Base-by-base conservation (phyloP, 2,888 invertebrate species). In the Tetranychus truncatus region DNA sequence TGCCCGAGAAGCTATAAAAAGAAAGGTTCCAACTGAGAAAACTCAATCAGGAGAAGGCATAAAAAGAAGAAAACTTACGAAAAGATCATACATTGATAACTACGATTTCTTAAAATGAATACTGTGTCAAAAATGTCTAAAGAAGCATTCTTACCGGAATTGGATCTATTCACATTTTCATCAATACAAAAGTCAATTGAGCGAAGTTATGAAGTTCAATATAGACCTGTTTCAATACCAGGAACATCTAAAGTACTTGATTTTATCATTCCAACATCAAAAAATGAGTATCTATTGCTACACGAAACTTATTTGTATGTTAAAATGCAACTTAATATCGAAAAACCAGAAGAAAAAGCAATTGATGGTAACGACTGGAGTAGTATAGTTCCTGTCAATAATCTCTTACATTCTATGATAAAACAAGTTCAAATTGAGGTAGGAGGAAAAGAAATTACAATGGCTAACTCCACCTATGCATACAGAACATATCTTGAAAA, bases 251-350 rank as follows among this genome's bases (percentile, higher is more conserved):
- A 11, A 15, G 8, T 65, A 55, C 66, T 74, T 34, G 65, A 74
- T 1, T 74, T 74, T 21, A 18, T n/a, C 18, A 34, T 74, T 11
- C 15, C 44, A 18, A 7, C 74, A 8, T 34, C 45, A 9, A 15
- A 45, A 6, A 20, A 74, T 67, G 74, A 74, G 21, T 74, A 74
- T 66, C 66, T 74, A 4, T 9, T 66, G 9, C 15, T 74, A 34
- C 21, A 20, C 7, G 74, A 74, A 66, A 55, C 34, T 18, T 74
- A 65, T 66, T n/a, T 74, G 9, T 44, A 34, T 66, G 6, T 66
- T 5, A 65, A 45, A 21, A 11, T 55, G n/a, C 46, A 65, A 18
- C 3, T 18, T n/a, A 67, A 67, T 3, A 15, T 66, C 21, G 9
- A 21, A 15, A 67, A 34, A 34, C 21, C 15, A 21, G 15, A 9